phyloP scores from a whole-genome alignment of 2,888 invertebrate genomes.

The Rhamnusium bicolor region DNA sequence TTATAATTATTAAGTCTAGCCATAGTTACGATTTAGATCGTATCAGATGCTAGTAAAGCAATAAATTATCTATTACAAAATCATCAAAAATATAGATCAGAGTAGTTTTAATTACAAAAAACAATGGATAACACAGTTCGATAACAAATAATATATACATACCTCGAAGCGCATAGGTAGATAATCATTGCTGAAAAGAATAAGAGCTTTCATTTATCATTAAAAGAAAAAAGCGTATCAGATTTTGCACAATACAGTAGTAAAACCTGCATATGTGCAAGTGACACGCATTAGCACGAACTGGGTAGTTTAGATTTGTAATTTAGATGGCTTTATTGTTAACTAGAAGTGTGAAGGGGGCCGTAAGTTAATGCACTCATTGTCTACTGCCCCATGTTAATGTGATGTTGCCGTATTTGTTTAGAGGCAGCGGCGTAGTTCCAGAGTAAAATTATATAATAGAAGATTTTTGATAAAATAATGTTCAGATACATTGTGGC shows the following conservation, averaged over 20 bases:
- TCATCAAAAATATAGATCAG: conserved; percentile 4
- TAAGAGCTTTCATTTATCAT: not conserved
- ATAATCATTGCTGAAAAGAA: not conserved
- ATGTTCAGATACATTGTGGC: too few species aligned
- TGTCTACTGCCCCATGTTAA: conserved; percentile 26
- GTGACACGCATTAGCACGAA: conserved; percentile 4
- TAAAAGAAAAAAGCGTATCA: conserved; percentile 7
- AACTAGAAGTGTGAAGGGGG: conserved; percentile 40
- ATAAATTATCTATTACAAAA: conserved; percentile 9
- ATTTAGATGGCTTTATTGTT: conserved; percentile 40
- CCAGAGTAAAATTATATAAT: not conserved
- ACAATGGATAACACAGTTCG: conserved; percentile 21
- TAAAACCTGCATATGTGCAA: conserved; percentile 1
- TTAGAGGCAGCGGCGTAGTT: conserved; percentile 7
- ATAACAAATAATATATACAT: not conserved
- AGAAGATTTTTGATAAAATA: too few species aligned
- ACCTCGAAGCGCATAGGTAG: not conserved
- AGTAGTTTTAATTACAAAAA: not conserved
- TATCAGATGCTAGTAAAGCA: not conserved
- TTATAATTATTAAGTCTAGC: not conserved
- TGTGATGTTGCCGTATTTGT: conserved; percentile 2
- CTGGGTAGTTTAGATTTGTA: conserved; percentile 39
- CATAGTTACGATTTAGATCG: not conserved
- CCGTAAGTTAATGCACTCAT: conserved; percentile 34
- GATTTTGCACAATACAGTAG: conserved; percentile 29